These are phyloP conservation scores for Graptemys geographica DNA, from an alignment of 2,797 vertebrate species.

Conservation along the genomic window DNA sequence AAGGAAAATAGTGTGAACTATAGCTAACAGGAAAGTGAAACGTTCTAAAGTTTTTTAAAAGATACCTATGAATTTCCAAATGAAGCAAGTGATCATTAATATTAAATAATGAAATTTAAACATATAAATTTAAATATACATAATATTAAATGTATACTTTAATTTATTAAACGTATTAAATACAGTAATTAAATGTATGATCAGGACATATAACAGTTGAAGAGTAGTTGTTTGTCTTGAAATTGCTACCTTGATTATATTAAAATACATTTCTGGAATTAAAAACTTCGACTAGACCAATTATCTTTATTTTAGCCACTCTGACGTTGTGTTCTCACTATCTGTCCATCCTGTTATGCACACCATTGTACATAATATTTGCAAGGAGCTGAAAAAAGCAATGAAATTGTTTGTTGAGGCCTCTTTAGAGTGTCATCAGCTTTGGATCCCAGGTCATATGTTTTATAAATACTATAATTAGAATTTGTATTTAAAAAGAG, in stretches of 20 bases:
- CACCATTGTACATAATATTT: fast-evolving
- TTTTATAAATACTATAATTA: neutral
- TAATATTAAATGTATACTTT: too few relatives aligned
- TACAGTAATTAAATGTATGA: fast-evolving
- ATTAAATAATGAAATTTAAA: neutral
- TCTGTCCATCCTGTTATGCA: fast-evolving
- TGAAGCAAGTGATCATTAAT: neutral
- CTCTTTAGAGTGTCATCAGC: fast-evolving
- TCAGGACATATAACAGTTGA: neutral
- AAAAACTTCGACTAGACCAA: neutral
- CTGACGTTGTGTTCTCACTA: neutral
- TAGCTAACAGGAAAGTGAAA: neutral
- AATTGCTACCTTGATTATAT: neutral
- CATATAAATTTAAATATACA: neutral
- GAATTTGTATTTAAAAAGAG: neutral
- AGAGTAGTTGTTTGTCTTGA: neutral
- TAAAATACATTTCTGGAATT: neutral
- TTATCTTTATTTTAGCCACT: neutral
- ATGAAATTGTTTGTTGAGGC: neutral
- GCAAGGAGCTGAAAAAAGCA: neutral
- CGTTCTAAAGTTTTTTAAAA: neutral
- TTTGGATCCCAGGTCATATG: neutral
- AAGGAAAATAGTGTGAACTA: neutral
- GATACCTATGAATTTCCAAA: neutral
- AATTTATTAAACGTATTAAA: neutral